These are phyloP conservation scores for Dendroctonus valens DNA, from an alignment of 1,140 invertebrate species.

Conservation along the genomic window DNA sequence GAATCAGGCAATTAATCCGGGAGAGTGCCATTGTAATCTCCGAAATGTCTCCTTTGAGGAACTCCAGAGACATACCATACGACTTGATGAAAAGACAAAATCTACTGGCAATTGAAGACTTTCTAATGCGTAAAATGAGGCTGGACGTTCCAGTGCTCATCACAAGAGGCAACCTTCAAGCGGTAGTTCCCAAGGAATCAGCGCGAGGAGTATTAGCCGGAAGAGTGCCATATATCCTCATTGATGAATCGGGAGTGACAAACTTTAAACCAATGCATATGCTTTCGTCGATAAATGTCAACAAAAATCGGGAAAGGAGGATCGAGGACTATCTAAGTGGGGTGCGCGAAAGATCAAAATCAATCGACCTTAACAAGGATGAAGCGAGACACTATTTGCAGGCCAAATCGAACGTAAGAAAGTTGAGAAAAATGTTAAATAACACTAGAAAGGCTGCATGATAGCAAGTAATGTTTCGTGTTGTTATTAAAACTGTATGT, in stretches of 20 bases:
- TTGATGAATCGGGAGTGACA: slow-evolving; percentile 73
- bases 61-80: slow-evolving; percentile 66
- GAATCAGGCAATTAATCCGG: slow-evolving; percentile 64
- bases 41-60: slow-evolving; percentile 50
- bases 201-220: slow-evolving; percentile 71
- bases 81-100: slow-evolving; percentile 65
- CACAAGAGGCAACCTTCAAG: slow-evolving; percentile 72
- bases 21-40: slow-evolving; percentile 66
- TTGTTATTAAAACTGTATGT: slow-evolving; percentile 18
- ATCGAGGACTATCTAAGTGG: slow-evolving; percentile 56
- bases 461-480: slow-evolving; percentile 12
- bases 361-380: slow-evolving; percentile 30
- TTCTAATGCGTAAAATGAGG: slow-evolving; percentile 61
- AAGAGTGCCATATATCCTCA: slow-evolving; percentile 70
- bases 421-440: slow-evolving; percentile 39
- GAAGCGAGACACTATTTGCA: slow-evolving; percentile 37
- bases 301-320: slow-evolving; percentile 52
- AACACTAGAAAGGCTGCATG: slow-evolving; percentile 41
- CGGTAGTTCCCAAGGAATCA: slow-evolving; percentile 72
- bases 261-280: slow-evolving; percentile 76
- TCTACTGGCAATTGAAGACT: slow-evolving; percentile 72
- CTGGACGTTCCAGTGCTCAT: slow-evolving; percentile 66
- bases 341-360: slow-evolving; percentile 31
- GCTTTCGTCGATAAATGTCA: slow-evolving; percentile 65
- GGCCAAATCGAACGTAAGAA: slow-evolving; percentile 42